Base-by-base conservation (phyloP, 2,888 invertebrate species). In the Darwinula stevensoni region DNA sequence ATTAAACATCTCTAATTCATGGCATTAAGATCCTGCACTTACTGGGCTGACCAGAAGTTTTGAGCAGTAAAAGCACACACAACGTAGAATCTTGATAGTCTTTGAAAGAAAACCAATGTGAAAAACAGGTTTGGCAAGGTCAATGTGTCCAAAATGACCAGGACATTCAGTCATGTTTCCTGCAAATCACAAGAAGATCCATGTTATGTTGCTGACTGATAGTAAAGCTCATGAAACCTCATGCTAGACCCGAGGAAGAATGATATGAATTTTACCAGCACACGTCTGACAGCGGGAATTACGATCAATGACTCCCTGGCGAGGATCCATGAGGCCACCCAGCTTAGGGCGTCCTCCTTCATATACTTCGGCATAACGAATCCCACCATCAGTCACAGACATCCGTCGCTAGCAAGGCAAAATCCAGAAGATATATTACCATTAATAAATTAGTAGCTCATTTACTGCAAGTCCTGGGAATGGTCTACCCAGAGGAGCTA, bases 11-110 rank as follows among this genome's bases (percentile, higher is more conserved):
- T 28, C 52, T 52, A 18, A 52, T 52, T 42, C 2, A 30, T 12
- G 16, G 18, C 29, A 15, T 34, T 9, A 31, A 31, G 13, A 15
- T 18, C 9, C n/a, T n/a, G 26, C 53, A 65, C 73, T 73, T 59
- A 78, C 75, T 27, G 84, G 76, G 45, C 78, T 88, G 35, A 94
- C 80, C 39, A 97, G 62, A 44, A 99, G 58, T 51, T 88, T 91
- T 29, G 94, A 94, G 53, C 97, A 99, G 51, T 84, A 94, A 52
- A 91, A 97, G 51, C 97, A 97, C 14, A 97, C 91, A 54, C 97
- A 97, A 53, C 97, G 62, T n/a, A 99, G 56, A 36, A 88, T 67
- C 56, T 97, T 99, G 39, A 97, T 80, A 0, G 78, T 78, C 57
- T 97, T 97, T 18, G 84, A 82, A 32, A 99, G 62, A 47, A 94